These are phyloP conservation scores for Zaprionus nigranus DNA, from an alignment of 1,140 invertebrate species.

Conservation along the genomic window DNA sequence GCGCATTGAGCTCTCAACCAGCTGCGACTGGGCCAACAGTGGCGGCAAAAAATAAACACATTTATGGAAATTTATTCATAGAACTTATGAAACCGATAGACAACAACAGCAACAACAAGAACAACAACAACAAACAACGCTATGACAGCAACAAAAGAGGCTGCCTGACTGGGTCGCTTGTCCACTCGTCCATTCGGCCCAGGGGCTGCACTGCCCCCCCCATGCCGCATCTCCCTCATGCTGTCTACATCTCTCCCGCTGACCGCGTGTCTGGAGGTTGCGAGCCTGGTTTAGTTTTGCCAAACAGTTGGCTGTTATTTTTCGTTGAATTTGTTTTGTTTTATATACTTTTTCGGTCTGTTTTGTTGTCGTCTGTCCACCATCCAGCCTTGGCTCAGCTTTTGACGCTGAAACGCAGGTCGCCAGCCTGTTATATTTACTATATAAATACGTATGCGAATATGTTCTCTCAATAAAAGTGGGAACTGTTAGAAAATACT, in stretches of 20 bases:
- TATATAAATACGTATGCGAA: constrained; percentile 53
- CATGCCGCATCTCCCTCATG: background rate
- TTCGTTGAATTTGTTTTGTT: constrained; percentile 27
- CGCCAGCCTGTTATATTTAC: constrained; percentile 55
- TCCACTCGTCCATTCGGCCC: constrained; percentile 43
- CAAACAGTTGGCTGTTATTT: constrained; percentile 68
- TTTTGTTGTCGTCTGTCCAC: constrained; percentile 16
- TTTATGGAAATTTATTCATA: constrained; percentile 84
- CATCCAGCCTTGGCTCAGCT: constrained; percentile 58
- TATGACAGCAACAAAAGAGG: constrained; percentile 59
- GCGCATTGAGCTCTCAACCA: constrained; percentile 62
- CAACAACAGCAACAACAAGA: constrained; percentile 61
- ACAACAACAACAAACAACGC: constrained; percentile 13
- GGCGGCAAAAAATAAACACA: constrained; percentile 74
- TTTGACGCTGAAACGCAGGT: constrained; percentile 28
- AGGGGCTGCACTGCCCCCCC: constrained; percentile 21
- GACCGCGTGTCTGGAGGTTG: constrained; percentile 65
- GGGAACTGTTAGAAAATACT: constrained; percentile 9
- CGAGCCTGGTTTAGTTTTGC: constrained; percentile 78
- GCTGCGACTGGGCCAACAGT: constrained; percentile 59
- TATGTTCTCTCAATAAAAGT: constrained; percentile 57
- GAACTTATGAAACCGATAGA: constrained; percentile 82
- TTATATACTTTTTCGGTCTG: constrained; percentile 37
- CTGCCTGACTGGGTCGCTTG: constrained; percentile 73
- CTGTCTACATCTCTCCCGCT: background rate